phyloP scores from a whole-genome alignment of 2,888 invertebrate species.

The Pseudococcus longispinus region DNA sequence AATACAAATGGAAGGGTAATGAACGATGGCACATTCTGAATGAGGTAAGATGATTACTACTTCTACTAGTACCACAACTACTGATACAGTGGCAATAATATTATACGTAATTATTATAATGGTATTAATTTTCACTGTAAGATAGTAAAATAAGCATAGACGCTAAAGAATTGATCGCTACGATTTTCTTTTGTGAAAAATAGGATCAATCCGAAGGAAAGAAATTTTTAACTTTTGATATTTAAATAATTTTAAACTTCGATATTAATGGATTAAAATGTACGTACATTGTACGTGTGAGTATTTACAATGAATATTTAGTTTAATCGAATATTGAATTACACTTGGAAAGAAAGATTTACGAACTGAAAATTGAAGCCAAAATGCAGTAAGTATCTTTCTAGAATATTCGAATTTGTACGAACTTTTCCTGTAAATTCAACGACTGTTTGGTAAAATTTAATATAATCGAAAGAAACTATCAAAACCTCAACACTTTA shows the following conservation, averaged over 20 bases:
- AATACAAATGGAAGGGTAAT: constrained; percentile 55
- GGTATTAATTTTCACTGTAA: background rate
- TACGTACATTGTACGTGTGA: background rate
- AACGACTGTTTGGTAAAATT: no score
- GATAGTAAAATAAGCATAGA: background rate
- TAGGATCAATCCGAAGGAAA: background rate
- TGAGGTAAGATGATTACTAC: constrained; percentile 35
- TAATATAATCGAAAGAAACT: background rate
- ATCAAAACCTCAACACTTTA: background rate
- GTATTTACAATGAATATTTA: background rate
- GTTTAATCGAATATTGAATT: background rate
- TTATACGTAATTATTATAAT: background rate
- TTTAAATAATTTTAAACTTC: background rate
- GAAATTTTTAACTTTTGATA: background rate
- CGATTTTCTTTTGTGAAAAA: background rate
- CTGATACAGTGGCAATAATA: constrained; percentile 26
- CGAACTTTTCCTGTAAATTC: no score
- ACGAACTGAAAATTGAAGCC: background rate
- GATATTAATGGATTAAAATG: background rate
- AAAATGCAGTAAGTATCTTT: background rate
- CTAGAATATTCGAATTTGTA: background rate
- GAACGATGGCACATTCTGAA: constrained; percentile 54
- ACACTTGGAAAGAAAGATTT: background rate
- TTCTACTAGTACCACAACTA: constrained; percentile 26
- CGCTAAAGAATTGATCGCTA: background rate